Percentiles rank a stretch among this genome's conserved stretches.
Evolutionary conservation across 2,797 vertebrate genomes (phyloP).

Genomic region (Calcarius lapponicus): DNA sequence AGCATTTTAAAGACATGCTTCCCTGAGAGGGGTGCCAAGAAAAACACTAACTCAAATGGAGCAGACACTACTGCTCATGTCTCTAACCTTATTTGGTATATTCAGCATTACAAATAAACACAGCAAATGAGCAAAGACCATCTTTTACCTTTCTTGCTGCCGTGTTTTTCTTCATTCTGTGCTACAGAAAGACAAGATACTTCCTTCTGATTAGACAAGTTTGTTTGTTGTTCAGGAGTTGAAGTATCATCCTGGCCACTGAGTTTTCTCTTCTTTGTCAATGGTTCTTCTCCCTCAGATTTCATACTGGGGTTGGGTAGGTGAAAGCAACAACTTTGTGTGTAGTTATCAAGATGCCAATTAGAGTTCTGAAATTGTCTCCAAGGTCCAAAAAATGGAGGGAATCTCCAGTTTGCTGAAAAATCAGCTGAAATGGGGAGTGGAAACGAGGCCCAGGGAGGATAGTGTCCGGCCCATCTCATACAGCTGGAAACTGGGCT

Average conservation of each 20-base stretch:
- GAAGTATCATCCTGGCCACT: constrained; percentile 57
- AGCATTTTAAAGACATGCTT: not conserved
- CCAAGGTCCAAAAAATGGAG: constrained; percentile 55
- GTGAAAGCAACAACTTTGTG: constrained; percentile 70
- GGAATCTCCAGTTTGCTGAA: constrained; percentile 64
- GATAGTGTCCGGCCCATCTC: constrained; percentile 71
- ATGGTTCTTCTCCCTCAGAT: constrained; percentile 76
- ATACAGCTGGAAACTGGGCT: constrained; percentile 58
- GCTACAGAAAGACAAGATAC: not conserved
- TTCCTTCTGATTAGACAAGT: not conserved
- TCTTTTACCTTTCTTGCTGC: constrained; percentile 21
- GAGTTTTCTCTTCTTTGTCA: constrained; percentile 81
- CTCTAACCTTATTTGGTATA: not conserved
- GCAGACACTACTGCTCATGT: not conserved
- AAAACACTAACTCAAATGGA: not conserved
- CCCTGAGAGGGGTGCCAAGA: not conserved
- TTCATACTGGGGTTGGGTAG: constrained; percentile 77
- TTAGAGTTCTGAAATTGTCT: constrained; percentile 53
- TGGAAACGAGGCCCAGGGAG: constrained; percentile 62
- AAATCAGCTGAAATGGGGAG: constrained; percentile 60
- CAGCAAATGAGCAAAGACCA: not conserved
- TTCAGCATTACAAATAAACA: not conserved
- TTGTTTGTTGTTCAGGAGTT: constrained; percentile 10
- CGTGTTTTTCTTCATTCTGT: not conserved
- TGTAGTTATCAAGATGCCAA: constrained; percentile 58